Evolutionary conservation across 2,888 invertebrate species (phyloP).

Genomic region (Drosophila prostipennis): DNA sequence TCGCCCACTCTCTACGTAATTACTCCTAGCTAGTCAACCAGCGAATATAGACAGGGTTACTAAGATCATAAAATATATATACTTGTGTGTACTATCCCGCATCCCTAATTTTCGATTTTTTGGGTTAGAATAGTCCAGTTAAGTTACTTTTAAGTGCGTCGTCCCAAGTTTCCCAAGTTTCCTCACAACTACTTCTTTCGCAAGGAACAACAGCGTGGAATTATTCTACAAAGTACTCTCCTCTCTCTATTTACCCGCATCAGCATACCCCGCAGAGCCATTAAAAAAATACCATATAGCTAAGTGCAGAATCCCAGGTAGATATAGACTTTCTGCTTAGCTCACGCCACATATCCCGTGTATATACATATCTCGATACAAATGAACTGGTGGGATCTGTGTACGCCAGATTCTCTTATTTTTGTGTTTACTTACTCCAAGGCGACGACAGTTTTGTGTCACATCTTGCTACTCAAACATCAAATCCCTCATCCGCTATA

Average conservation of each 20-base stretch:
- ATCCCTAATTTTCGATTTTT: constrained; percentile 10
- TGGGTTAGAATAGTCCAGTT: constrained; percentile 24
- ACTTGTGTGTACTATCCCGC: constrained; percentile 17
- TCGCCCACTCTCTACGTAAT: constrained; percentile 28
- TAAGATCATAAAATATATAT: constrained; percentile 2
- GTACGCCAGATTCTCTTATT: constrained; percentile 12
- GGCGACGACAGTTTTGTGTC: not conserved
- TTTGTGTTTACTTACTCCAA: constrained; percentile 12
- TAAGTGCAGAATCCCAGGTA: constrained; percentile 18
- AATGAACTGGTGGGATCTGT: constrained; percentile 6
- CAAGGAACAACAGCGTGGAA: constrained; percentile 23
- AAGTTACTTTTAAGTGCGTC: constrained; percentile 24
- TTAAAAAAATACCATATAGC: not conserved
- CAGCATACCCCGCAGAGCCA: constrained; percentile 7
- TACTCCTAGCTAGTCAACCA: constrained; percentile 26
- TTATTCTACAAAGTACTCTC: constrained; percentile 14
- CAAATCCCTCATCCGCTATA: constrained; percentile 23
- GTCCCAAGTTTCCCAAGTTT: constrained; percentile 6
- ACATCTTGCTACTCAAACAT: constrained; percentile 19
- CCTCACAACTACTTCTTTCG: constrained; percentile 5
- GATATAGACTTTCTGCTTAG: constrained; percentile 15
- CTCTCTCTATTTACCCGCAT: not conserved
- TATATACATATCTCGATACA: constrained; percentile 21
- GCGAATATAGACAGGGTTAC: constrained; percentile 15
- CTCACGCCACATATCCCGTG: constrained; percentile 18